These are phyloP conservation scores for Stercorarius parasiticus DNA, from an alignment of 2,113 vertebrate species.

Conservation along the genomic window DNA sequence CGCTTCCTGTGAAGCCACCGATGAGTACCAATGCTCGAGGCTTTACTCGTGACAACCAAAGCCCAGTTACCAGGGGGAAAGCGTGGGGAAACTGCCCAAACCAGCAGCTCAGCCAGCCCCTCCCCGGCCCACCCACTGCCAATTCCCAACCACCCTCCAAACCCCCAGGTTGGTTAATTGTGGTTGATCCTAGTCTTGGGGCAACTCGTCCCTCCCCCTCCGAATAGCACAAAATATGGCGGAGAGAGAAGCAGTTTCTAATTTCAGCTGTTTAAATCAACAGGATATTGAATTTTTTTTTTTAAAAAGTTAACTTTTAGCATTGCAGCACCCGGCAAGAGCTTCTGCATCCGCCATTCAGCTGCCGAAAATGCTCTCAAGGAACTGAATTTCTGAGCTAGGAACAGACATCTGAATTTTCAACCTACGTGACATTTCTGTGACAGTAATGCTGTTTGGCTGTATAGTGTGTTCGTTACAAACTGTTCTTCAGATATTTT, in stretches of 20 bases:
- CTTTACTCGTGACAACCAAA: fast-evolving
- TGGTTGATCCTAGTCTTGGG: background rate
- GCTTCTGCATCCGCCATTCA: background rate
- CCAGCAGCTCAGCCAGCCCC: no score
- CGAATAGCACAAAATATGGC: background rate
- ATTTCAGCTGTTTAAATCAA: background rate
- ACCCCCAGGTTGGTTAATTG: fast-evolving
- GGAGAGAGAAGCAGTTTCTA: background rate
- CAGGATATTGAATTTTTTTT: background rate
- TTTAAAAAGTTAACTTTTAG: background rate
- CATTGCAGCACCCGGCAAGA: background rate
- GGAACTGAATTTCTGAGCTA: background rate
- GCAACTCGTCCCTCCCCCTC: background rate
- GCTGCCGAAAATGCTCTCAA: background rate
- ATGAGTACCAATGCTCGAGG: fast-evolving
- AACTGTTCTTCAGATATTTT: constrained; percentile 40
- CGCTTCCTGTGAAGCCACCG: fast-evolving
- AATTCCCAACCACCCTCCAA: background rate
- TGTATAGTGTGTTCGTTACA: background rate
- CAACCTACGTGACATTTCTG: background rate
- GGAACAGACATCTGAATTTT: background rate
- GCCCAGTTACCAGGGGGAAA: no score
- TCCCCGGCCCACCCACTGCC: fast-evolving
- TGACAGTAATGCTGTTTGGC: background rate
- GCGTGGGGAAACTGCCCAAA: no score